These are phyloP conservation scores for Acanthosepion lycidas DNA, from an alignment of 2,888 invertebrate genomes.

Conservation along the genomic window DNA sequence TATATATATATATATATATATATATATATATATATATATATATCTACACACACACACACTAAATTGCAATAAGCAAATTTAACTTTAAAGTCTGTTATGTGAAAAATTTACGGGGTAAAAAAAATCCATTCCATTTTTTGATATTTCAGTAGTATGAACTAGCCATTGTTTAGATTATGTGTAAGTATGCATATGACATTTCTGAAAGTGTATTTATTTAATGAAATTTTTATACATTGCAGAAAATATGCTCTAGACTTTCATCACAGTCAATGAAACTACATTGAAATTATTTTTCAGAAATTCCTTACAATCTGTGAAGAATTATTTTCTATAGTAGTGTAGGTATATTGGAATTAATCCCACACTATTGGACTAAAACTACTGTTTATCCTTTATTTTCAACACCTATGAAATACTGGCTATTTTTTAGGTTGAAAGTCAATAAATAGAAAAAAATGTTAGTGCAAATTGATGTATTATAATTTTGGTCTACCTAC, in stretches of 20 bases:
- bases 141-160: background rate
- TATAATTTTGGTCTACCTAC: background rate
- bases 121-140: background rate
- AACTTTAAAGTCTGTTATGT: background rate
- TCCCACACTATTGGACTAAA: background rate
- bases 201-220: background rate
- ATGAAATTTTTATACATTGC: background rate
- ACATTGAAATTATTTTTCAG: background rate
- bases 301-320: background rate
- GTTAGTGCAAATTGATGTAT: background rate
- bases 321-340: background rate
- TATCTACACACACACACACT: background rate
- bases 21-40: too few species aligned
- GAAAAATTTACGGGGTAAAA: background rate
- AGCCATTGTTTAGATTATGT: background rate
- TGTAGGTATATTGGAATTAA: background rate
- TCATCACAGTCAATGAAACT: background rate
- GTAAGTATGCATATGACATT: background rate
- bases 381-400: background rate
- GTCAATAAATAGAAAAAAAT: background rate
- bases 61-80: background rate
- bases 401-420: background rate
- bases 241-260: background rate
- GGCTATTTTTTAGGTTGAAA: background rate
- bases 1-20: too few species aligned